These are phyloP conservation scores for Zeuzera pyrina DNA, from an alignment of 2,888 invertebrate genomes.

Conservation along the genomic window DNA sequence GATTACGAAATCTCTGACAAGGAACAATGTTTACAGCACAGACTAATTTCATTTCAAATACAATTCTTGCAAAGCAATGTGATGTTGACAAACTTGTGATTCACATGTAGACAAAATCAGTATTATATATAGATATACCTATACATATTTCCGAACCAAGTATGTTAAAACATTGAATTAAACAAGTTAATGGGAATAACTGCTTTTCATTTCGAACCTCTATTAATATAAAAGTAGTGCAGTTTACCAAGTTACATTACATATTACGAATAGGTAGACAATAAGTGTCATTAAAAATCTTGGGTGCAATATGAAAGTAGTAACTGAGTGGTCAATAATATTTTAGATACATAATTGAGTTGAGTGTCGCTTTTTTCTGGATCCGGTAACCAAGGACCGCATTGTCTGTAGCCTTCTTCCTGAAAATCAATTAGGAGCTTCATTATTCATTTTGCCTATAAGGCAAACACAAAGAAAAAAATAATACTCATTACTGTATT, in stretches of 20 bases:
- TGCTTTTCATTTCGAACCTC: constrained; percentile 41
- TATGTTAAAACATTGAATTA: constrained; percentile 28
- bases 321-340: not conserved
- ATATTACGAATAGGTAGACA: no score
- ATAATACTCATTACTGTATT: not conserved
- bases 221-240: no score
- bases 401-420: constrained; percentile 62
- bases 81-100: constrained; percentile 17
- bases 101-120: constrained; percentile 32
- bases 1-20: no score
- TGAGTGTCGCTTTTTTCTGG: constrained; percentile 3
- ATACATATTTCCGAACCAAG: constrained; percentile 49
- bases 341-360: not conserved
- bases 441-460: not conserved
- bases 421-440: constrained; percentile 20
- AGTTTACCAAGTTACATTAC: no score
- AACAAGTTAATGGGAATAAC: constrained; percentile 36
- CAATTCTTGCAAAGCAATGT: constrained; percentile 12
- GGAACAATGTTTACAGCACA: constrained; percentile 1
- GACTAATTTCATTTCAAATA: not conserved
- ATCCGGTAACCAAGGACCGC: constrained; percentile 57
- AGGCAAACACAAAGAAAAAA: no score
- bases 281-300: not conserved
- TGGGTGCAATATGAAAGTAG: not conserved
- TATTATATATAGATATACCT: constrained; percentile 37